Percentiles rank a stretch among this genome's conserved stretches.
Conservation (phyloP, 2,797 vertebrate species). For the Artibeus jamaicensis region DNA sequence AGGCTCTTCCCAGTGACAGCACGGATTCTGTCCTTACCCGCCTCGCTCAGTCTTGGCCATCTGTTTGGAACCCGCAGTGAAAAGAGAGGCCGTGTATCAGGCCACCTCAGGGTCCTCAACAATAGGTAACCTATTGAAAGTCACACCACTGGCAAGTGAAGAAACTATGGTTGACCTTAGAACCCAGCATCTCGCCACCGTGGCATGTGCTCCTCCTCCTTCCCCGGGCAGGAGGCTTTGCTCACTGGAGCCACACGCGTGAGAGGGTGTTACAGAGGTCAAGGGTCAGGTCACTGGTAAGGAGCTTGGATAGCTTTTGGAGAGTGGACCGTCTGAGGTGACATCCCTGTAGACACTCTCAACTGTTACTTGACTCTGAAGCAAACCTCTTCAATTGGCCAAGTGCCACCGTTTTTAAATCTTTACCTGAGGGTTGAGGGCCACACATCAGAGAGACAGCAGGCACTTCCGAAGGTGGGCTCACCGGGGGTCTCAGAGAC, state of each 20-base stretch:
- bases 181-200: rapidly evolving
- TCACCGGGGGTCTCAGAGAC: neutral
- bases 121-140: neutral
- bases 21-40: neutral
- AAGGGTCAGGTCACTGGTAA: neutral
- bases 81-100: neutral
- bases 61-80: neutral
- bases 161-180: too few species aligned
- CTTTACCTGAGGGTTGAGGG: neutral
- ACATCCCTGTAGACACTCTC: neutral
- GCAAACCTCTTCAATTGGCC: neutral
- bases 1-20: neutral
- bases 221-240: neutral
- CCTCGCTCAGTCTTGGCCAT: neutral
- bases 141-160: neutral
- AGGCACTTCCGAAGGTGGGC: neutral
- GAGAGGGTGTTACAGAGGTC: neutral
- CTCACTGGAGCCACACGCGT: rapidly evolving
- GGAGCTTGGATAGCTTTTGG: neutral
- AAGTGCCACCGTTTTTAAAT: neutral
- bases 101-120: neutral
- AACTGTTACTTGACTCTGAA: neutral
- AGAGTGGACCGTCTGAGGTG: neutral
- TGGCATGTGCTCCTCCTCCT: rapidly evolving
- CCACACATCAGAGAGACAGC: neutral